phyloP scores from a whole-genome alignment of 30 jellyfish, hydroid and myxozoan species.

The Aurelia sp. region DNA sequence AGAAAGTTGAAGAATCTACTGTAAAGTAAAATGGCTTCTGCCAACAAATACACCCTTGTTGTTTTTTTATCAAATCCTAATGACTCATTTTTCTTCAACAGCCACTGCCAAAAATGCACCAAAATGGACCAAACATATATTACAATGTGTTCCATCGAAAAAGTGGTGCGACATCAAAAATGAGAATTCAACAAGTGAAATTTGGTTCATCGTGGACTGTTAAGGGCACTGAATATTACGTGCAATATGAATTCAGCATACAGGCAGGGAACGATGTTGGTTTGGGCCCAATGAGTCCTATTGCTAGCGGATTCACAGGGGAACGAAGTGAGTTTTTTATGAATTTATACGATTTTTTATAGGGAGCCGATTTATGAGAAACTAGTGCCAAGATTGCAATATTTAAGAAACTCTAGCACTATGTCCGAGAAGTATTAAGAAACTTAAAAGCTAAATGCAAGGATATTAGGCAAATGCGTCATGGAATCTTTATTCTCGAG shows the following conservation, averaged over 20 bases:
- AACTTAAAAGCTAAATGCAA: no score
- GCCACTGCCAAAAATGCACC: conserved; percentile 75
- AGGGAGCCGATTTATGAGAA: no score
- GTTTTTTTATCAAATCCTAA: neutral
- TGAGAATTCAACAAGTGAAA: conserved; percentile 62
- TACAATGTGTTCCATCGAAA: conserved; percentile 82
- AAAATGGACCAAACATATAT: conserved; percentile 85
- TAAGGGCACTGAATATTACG: conserved; percentile 76
- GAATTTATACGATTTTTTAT: no score
- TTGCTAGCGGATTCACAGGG: conserved; percentile 86
- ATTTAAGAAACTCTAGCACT: no score
- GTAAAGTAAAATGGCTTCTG: no score
- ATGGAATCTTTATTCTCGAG: no score
- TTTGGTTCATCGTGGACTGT: conserved; percentile 60
- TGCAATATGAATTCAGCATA: conserved; percentile 71
- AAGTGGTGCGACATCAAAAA: conserved; percentile 39
- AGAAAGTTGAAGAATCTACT: no score
- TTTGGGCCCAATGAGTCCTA: conserved; percentile 88
- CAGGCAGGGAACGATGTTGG: conserved; percentile 94
- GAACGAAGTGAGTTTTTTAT: conserved; percentile 82
- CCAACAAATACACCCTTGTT: no score
- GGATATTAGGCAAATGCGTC: no score
- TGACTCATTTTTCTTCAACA: neutral
- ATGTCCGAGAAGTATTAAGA: no score
- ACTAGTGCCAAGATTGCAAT: no score